Base-by-base conservation (phyloP, 2,888 invertebrate species). In the Tetropium fuscum region DNA sequence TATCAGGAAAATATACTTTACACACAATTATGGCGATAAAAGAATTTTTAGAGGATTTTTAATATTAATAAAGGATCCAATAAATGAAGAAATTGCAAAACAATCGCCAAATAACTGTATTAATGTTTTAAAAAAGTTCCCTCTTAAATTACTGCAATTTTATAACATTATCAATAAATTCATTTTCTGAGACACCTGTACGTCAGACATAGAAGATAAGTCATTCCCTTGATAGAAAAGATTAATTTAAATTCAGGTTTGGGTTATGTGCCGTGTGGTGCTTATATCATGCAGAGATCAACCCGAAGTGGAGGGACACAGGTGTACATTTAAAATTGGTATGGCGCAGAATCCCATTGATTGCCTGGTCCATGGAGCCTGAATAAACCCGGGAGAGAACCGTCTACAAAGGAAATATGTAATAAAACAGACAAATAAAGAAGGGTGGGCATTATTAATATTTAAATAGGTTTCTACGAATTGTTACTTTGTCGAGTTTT, bases 301-400 rank as follows among this genome's bases (percentile, higher is more conserved):
- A 30, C 44, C 44, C 56, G 10, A 49, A 49, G 49, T 32, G 27
- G 36, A 47, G 43, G 40, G 43, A 57, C 56, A 48, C 56, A 57
- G 56, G 56, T 57, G 56, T 27, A 36, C 43, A 19, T 5, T 36
- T 20, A 36, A 43, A 40, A 25, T 13, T 1, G 25, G 10, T 7
- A 49, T 22, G 25, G 70, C 70, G 69, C 70, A 71, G 70, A 69
- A 68, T 69, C 69, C 63, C 61, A 69, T 71, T 69, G 70, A 68
- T 69, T 71, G 62, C 60, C 68, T 56, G 61, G 57, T 53, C 61
- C 56, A 53, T 20, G 49, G 27, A 49, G 36, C 49, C 49, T 16
- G 43, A 40, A 40, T 40, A 6, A 38, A 40, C 40, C 51, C 51
- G 38, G 51, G 51, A 51, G 25, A 13, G 10, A 13, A 27, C 48